phyloP scores from a whole-genome alignment of 35 echinoderm and acorn worm species.

The Antedon bifida region DNA sequence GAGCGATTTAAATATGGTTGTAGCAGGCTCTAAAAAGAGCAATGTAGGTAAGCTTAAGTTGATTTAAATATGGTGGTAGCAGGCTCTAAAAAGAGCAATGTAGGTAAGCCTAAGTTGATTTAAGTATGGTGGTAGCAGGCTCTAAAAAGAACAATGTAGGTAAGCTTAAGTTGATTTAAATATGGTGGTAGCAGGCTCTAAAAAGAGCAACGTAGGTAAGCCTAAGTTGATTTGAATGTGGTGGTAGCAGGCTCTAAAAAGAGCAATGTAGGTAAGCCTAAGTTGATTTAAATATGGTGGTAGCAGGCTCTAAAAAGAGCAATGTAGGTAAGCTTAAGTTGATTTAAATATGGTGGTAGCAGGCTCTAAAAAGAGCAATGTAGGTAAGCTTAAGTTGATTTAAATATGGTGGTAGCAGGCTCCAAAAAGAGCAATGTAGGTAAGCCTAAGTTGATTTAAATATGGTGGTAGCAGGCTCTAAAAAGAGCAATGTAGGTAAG shows the following conservation, averaged over 20 bases:
- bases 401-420: slow-evolving; percentile 82
- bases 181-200: slow-evolving; percentile 71
- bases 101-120: too few relatives aligned
- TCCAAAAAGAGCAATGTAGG: slow-evolving; percentile 61
- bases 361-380: slow-evolving; percentile 59
- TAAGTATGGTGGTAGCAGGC: slow-evolving; percentile 80
- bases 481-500: too few relatives aligned
- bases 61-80: slow-evolving; percentile 75
- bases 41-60: slow-evolving; percentile 59
- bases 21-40: slow-evolving; percentile 78
- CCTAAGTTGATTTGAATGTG: slow-evolving; percentile 69
- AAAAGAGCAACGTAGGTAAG: too few relatives aligned
- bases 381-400: too few relatives aligned
- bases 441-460: too few relatives aligned
- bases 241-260: slow-evolving; percentile 65
- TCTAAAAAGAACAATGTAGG: slow-evolving; percentile 81
- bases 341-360: slow-evolving; percentile 75
- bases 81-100: slow-evolving; percentile 59
- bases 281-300: slow-evolving; percentile 71
- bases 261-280: too few relatives aligned
- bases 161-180: slow-evolving; percentile 76
- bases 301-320: slow-evolving; percentile 65
- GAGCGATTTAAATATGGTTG: slow-evolving; percentile 71
- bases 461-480: slow-evolving; percentile 71
- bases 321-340: too few relatives aligned